Conservation (phyloP, 2,113 vertebrate genomes). For the Scomber colias region DNA sequence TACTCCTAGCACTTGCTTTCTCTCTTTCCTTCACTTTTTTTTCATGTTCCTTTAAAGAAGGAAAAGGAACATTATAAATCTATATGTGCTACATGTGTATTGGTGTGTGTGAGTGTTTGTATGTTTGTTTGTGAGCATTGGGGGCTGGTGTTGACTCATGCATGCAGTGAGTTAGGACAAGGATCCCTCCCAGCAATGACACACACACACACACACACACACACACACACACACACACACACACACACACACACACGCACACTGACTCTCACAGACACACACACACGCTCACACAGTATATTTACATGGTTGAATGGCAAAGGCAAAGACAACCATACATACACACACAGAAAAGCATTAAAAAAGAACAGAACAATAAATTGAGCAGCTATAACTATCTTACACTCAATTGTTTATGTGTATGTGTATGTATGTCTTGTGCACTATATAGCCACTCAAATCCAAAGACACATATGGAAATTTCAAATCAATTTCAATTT, state of each 20-base stretch:
- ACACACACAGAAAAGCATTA: neutral
- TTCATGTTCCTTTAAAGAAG: neutral
- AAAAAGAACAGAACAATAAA: slow-evolving; percentile 18
- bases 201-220: slow-evolving; percentile 28
- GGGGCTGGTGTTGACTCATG: slow-evolving; percentile 66
- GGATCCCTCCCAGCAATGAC: slow-evolving; percentile 64
- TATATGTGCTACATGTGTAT: slow-evolving; percentile 35
- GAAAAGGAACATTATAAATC: neutral
- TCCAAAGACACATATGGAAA: neutral
- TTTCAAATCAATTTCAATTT: neutral
- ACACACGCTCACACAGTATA: slow-evolving; percentile 33
- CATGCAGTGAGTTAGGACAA: slow-evolving; percentile 65
- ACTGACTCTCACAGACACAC: slow-evolving; percentile 30
- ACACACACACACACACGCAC: slow-evolving; percentile 36
- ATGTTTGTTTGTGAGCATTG: slow-evolving; percentile 44
- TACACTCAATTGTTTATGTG: neutral
- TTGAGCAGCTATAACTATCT: neutral
- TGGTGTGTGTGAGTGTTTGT: slow-evolving; percentile 4
- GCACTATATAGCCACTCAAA: neutral
- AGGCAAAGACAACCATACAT: slow-evolving; percentile 6
- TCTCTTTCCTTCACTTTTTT: neutral
- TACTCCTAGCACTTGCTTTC: neutral
- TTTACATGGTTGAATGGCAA: slow-evolving; percentile 42
- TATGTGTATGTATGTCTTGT: neutral
- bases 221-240: slow-evolving; percentile 39